phyloP scores from a whole-genome alignment of 2,888 invertebrate species.

The Sericinus montela region DNA sequence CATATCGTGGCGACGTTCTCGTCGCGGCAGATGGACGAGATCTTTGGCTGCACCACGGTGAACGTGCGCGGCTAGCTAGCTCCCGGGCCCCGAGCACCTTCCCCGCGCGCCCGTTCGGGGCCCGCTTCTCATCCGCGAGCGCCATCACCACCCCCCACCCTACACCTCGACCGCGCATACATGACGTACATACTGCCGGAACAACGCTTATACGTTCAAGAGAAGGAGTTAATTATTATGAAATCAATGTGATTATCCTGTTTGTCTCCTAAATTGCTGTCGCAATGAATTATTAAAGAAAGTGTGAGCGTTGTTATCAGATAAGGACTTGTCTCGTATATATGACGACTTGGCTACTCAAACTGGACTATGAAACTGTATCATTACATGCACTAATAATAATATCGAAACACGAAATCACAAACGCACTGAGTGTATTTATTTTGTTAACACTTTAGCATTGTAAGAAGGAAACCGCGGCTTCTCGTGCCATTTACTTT shows the following conservation, averaged over 20 bases:
- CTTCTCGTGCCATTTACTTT: conserved; percentile 65
- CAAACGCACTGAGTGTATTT: conserved; percentile 30
- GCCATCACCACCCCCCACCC: conserved; percentile 31
- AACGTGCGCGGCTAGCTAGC: conserved; percentile 74
- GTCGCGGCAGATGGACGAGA: conserved; percentile 82
- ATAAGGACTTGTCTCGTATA: conserved; percentile 17
- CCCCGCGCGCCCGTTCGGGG: conserved; percentile 60
- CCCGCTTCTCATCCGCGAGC: conserved; percentile 40
- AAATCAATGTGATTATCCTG: conserved; percentile 46
- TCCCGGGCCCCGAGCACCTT: conserved; percentile 61
- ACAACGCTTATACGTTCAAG: conserved; percentile 60
- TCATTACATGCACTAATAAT: conserved; percentile 45
- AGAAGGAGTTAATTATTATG: conserved; percentile 63
- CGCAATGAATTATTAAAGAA: neutral
- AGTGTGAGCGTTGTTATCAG: neutral
- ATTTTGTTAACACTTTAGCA: conserved; percentile 23
- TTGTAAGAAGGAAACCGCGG: conserved; percentile 55
- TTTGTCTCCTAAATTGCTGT: conserved; percentile 15
- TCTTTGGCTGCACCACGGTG: conserved; percentile 79
- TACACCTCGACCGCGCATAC: conserved; percentile 59
- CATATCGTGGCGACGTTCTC: conserved; percentile 83
- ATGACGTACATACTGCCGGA: conserved; percentile 57
- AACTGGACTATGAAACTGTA: conserved; percentile 47
- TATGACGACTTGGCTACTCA: conserved; percentile 53
- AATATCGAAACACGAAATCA: conserved; percentile 34